These are phyloP conservation scores for Hirundichthys speculiger DNA, from an alignment of 2,113 vertebrate genomes.

Conservation along the genomic window DNA sequence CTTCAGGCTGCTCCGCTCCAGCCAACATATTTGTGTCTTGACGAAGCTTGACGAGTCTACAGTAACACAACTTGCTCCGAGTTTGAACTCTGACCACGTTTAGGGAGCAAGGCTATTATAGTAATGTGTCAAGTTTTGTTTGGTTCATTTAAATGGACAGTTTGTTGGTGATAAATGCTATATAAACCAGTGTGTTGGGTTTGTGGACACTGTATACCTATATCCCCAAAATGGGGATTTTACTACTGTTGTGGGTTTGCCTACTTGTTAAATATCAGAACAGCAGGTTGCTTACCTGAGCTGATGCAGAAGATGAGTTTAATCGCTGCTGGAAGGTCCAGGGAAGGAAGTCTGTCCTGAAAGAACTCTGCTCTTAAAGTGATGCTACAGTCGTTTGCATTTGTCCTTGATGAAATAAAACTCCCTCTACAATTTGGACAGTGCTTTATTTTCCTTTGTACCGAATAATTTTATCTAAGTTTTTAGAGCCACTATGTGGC, in stretches of 20 bases:
- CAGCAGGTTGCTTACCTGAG: constrained; percentile 12
- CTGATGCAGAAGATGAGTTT: background rate
- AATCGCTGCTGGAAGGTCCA: background rate
- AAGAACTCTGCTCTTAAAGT: constrained; percentile 37
- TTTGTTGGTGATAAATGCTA: constrained; percentile 43
- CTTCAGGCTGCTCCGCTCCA: too few species aligned
- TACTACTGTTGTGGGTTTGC: constrained; percentile 65
- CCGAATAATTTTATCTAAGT: too few species aligned
- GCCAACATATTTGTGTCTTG: constrained; percentile 3
- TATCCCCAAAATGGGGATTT: constrained; percentile 54
- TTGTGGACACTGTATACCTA: constrained; percentile 59
- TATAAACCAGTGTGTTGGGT: constrained; percentile 62
- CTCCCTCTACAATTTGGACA: constrained; percentile 38
- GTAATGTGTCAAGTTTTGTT: constrained; percentile 45
- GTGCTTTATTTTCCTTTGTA: constrained; percentile 1
- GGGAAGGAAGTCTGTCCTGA: constrained; percentile 5
- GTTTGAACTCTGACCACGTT: background rate
- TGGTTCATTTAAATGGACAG: constrained; percentile 53
- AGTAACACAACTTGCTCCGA: too few species aligned
- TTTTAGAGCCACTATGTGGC: background rate
- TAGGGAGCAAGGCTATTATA: constrained; percentile 7
- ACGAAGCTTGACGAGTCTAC: background rate
- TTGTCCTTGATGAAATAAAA: constrained; percentile 70
- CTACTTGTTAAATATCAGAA: constrained; percentile 34
- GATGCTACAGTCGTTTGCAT: constrained; percentile 61